Percentiles rank a stretch among this genome's conserved stretches.
Conservation (phyloP, 2,113 vertebrate species). For the Brachyhypopomus occidentalis region DNA sequence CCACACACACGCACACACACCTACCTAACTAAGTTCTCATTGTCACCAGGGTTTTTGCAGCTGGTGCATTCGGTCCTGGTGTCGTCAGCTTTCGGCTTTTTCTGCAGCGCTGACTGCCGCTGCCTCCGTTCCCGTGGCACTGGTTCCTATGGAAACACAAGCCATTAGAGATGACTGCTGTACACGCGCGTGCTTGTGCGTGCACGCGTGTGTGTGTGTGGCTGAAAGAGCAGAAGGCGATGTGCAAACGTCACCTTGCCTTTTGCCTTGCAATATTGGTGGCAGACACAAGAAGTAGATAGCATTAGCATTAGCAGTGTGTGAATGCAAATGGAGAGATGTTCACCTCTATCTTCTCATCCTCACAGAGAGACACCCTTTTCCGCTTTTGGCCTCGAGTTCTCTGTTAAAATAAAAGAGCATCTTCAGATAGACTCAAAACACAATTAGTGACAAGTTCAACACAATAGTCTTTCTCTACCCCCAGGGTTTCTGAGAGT, state of each 20-base stretch:
- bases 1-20: conserved; percentile 48
- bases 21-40: conserved; percentile 98
- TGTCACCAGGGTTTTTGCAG: conserved; percentile 94
- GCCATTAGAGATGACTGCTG: conserved; percentile 58
- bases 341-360: conserved; percentile 89
- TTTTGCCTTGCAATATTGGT: conserved; percentile 49
- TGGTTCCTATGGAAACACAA: conserved; percentile 82
- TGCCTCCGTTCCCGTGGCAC: conserved; percentile 88
- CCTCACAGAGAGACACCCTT: conserved; percentile 84
- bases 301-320: conserved; percentile 6
- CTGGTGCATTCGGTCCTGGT: conserved; percentile 90
- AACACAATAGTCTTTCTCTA: neutral
- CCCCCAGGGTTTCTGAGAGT: neutral
- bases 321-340: neutral
- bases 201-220: conserved; percentile 6
- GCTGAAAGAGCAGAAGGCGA: conserved; percentile 37
- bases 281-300: conserved; percentile 29
- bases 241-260: conserved; percentile 44
- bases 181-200: neutral
- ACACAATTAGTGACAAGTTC: neutral
- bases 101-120: conserved; percentile 87
- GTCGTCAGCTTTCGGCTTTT: conserved; percentile 94
- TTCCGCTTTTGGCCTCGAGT: conserved; percentile 95
- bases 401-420: conserved; percentile 77
- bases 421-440: conserved; percentile 5